Conservation (phyloP, 2,113 vertebrate species). For the Leucosticte australis region DNA sequence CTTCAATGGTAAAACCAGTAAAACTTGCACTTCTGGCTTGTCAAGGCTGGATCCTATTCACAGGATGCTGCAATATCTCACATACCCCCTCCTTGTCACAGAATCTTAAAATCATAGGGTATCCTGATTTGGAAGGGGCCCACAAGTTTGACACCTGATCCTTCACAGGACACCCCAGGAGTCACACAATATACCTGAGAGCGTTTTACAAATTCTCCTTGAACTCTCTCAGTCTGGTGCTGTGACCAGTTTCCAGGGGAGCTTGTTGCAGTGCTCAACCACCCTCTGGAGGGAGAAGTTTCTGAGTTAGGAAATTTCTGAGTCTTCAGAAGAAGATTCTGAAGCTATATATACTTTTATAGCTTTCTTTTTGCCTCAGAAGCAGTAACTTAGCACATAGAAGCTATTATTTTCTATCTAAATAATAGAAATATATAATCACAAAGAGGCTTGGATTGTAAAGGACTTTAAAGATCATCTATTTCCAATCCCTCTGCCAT, state of each 20-base stretch:
- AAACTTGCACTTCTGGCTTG: not conserved
- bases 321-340: not conserved
- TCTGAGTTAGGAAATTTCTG: not conserved
- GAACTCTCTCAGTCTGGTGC: not conserved
- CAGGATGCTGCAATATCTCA: not conserved
- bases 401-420: not conserved
- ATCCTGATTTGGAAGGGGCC: not conserved
- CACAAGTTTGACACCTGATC: too few species aligned
- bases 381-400: not conserved
- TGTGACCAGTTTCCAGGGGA: not conserved
- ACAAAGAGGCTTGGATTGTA: not conserved
- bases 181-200: not conserved
- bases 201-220: too few species aligned
- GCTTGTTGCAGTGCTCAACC: not conserved
- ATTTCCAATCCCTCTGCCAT: not conserved
- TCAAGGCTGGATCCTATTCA: not conserved
- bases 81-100: not conserved
- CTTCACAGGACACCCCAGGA: not conserved
- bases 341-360: not conserved
- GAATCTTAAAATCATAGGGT: not conserved
- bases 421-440: not conserved
- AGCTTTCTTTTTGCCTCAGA: not conserved
- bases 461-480: not conserved
- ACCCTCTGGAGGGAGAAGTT: not conserved
- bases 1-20: not conserved